Conservation (phyloP, 2,113 vertebrate genomes). For the Ranitomeya variabilis region DNA sequence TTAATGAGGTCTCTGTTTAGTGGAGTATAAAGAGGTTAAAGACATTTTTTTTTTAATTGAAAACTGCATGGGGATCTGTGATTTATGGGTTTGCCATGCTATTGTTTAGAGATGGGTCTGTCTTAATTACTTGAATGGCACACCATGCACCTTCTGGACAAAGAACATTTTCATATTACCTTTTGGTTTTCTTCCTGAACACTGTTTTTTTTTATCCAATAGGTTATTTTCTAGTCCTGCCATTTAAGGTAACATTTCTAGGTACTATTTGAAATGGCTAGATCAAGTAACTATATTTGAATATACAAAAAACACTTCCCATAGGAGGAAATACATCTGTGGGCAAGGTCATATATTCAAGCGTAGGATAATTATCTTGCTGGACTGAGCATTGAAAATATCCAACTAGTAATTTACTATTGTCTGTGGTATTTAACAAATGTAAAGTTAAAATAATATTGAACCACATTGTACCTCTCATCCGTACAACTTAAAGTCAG, state of each 20-base stretch:
- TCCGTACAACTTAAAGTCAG: too few relatives aligned
- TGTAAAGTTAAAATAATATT: too few relatives aligned
- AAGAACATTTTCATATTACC: background rate
- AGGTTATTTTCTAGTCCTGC: background rate
- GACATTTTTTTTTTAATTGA: conserved; percentile 15
- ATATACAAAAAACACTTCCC: background rate
- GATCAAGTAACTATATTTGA: background rate
- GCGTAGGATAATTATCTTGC: background rate
- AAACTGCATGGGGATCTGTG: conserved; percentile 13
- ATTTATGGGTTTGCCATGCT: conserved; percentile 1
- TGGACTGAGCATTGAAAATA: too few relatives aligned
- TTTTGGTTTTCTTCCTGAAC: background rate
- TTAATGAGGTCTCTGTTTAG: conserved; percentile 30
- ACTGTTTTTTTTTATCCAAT: background rate
- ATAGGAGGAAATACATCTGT: background rate
- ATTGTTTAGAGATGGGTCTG: conserved; percentile 19
- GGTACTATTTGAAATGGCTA: background rate
- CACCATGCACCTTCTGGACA: background rate
- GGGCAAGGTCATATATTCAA: background rate
- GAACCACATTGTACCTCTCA: too few relatives aligned
- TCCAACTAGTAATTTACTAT: too few relatives aligned
- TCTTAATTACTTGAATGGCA: background rate
- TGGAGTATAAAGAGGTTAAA: conserved; percentile 5
- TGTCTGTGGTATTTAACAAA: too few relatives aligned
- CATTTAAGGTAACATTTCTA: background rate